Evolutionary conservation across 2,888 invertebrate genomes (phyloP), one percentile per base, ranked within the genome.

Genomic region (Spodoptera littoralis): DNA sequence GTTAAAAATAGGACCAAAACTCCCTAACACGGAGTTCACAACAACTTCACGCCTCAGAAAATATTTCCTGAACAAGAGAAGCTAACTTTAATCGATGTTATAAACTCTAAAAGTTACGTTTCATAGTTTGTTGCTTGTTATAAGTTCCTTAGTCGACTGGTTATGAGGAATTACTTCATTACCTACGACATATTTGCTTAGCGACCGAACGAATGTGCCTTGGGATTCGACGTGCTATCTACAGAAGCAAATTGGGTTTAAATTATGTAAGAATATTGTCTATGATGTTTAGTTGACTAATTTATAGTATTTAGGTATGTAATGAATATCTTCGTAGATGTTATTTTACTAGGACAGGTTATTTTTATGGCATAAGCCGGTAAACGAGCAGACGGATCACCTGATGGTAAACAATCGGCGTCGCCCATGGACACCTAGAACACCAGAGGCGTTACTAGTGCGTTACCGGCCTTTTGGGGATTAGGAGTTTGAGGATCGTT

Each of bases 11-110:
- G 9, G 30, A 60, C 62, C 18, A 53, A 73, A 65, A 63, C 57
- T 60, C 56, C 18, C 55, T 60, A 68, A 66, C 51, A 63, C 48
- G 6, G 9, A 59, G 43, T 73, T 65, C 43, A 36, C 50, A 59
- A 48, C 50, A 54, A 70, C 47, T 66, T 65, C 53, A 66, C 70
- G 65, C 68, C 43, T 57, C 62, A 65, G 52, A 67, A 62, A 73
- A 73, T 71, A 73, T 59, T 73, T 56, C 49, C 41, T 55, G 72
- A 60, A 67, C 51, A 56, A 52, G 66, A 48, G 52, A 12, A 59
- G 76, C 73, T 68, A 78, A 76, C 62, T 77, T 77, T 60, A 77
- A 77, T 77, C 76, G 76, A 66, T 76, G 73, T 78, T 73, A 46
- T 49, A 45, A 76, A 73, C 70, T 77, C 51, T 46, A 60, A 46